Evolutionary conservation across 2,113 vertebrate species (phyloP).

Genomic region (Xenopus laevis): DNA sequence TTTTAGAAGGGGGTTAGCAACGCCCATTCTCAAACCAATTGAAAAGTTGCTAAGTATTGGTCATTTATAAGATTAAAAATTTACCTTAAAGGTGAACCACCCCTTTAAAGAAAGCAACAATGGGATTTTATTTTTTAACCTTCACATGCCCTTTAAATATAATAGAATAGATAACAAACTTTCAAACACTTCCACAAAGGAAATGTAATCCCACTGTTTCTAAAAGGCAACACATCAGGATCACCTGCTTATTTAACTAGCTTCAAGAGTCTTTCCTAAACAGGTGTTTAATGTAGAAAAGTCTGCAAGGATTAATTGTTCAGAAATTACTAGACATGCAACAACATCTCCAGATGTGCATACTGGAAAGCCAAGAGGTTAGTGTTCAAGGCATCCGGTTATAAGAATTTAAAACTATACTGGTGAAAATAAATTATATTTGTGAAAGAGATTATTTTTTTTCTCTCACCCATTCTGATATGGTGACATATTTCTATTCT

Average conservation of each 20-base stretch:
- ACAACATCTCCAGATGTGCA: constrained; percentile 21
- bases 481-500: constrained; percentile 14
- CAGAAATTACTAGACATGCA: constrained; percentile 26
- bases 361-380: constrained; percentile 41
- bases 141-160: no score
- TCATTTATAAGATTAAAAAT: no score
- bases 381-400: constrained; percentile 42
- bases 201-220: constrained; percentile 44
- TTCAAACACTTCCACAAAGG: constrained; percentile 47
- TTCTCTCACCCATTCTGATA: constrained; percentile 23
- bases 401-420: constrained; percentile 45
- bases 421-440: constrained; percentile 16
- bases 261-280: constrained; percentile 31
- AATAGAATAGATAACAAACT: constrained; percentile 46
- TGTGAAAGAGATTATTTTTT: constrained; percentile 2
- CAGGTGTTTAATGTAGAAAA: constrained; percentile 24
- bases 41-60: no score
- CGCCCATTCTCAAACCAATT: no score
- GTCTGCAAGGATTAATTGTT: constrained; percentile 26
- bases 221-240: constrained; percentile 33
- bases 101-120: no score
- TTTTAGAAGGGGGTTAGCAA: no score
- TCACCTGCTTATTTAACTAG: constrained; percentile 13
- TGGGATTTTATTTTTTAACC: no score
- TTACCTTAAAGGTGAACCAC: no score